Percentiles rank a stretch among this genome's conserved stretches.
Evolutionary conservation across 2,888 invertebrate genomes (phyloP).

Genomic region (Epinotia brunnichana): DNA sequence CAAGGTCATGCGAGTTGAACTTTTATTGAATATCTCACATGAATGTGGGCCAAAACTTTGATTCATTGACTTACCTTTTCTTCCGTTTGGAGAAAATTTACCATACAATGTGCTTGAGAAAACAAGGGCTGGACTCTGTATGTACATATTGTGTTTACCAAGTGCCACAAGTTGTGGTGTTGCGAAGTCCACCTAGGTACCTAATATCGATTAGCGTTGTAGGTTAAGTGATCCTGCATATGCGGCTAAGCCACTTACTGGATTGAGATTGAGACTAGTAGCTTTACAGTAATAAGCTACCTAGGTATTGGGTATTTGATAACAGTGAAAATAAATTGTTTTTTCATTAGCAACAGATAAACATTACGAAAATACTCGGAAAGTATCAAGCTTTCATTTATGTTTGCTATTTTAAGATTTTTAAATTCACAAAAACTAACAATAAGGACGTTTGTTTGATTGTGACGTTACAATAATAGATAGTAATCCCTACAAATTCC

Average conservation of each 20-base stretch:
- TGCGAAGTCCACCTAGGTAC: neutral
- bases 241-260: neutral
- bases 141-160: slow-evolving; percentile 14
- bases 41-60: neutral
- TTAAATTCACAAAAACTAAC: no score
- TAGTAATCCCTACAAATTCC: no score
- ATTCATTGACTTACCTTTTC: slow-evolving; percentile 12
- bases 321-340: no score
- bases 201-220: slow-evolving; percentile 2
- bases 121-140: slow-evolving; percentile 25
- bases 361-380: no score
- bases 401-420: no score
- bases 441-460: no score
- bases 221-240: slow-evolving; percentile 1
- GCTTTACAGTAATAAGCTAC: neutral
- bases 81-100: slow-evolving; percentile 5
- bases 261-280: neutral
- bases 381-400: no score
- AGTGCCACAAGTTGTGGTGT: slow-evolving; percentile 8
- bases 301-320: no score
- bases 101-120: slow-evolving; percentile 20
- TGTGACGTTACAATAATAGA: no score
- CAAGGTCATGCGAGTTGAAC: slow-evolving; percentile 16
- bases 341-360: no score
- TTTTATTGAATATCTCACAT: slow-evolving; percentile 9